Evolutionary conservation across 2,888 invertebrate species (phyloP).

Genomic region (Alsophila aescularia): DNA sequence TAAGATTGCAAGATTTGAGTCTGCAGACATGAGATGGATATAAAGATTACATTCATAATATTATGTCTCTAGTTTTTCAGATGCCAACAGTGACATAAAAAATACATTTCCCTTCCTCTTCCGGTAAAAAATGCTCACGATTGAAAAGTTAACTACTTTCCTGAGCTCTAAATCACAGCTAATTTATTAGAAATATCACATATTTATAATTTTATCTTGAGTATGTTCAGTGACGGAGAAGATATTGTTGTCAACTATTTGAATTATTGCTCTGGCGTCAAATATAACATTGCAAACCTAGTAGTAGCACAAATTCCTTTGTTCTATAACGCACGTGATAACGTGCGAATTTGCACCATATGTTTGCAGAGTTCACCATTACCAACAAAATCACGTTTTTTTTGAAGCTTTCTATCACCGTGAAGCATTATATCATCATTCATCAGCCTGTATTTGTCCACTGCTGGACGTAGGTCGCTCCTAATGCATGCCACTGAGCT

Average conservation of each 20-base stretch:
- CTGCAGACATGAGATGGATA: conserved; percentile 21
- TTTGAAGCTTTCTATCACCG: conserved; percentile 9
- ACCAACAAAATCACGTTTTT: conserved; percentile 8
- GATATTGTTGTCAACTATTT: neutral
- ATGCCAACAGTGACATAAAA: neutral
- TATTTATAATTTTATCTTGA: neutral
- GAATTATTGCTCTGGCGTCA: neutral
- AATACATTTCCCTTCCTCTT: neutral
- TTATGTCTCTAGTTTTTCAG: neutral
- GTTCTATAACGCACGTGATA: conserved; percentile 26
- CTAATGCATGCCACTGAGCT: too few species aligned
- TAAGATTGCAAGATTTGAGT: conserved; percentile 20
- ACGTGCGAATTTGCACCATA: conserved; percentile 7
- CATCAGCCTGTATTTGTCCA: too few species aligned
- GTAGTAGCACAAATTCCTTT: conserved; percentile 8
- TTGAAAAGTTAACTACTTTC: conserved; percentile 1
- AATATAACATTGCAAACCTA: neutral
- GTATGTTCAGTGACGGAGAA: neutral
- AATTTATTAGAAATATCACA: conserved; percentile 1
- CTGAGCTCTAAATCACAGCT: neutral
- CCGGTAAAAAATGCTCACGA: neutral
- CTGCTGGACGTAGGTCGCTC: too few species aligned
- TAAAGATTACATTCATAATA: conserved; percentile 22
- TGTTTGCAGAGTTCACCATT: conserved; percentile 8
- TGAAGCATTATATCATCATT: too few species aligned